Evolutionary conservation across 2,797 vertebrate genomes (phyloP).

Genomic region (Anguilla anguilla): DNA sequence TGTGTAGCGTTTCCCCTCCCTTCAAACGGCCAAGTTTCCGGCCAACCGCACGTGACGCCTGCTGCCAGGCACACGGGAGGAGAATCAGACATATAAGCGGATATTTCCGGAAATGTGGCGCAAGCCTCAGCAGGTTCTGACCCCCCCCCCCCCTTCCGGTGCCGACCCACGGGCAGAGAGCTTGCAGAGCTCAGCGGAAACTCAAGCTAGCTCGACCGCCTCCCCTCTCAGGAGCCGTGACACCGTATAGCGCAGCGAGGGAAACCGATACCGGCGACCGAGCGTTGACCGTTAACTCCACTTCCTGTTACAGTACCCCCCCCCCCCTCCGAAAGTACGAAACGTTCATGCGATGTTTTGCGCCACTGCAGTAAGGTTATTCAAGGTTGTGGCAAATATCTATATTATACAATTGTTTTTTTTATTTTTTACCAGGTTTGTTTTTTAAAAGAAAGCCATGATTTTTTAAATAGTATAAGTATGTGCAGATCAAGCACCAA

Average conservation of each 20-base stretch:
- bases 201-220: constrained; percentile 34
- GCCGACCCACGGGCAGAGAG: constrained; percentile 33
- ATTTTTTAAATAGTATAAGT: background rate
- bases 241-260: constrained; percentile 22
- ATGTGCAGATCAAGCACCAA: background rate
- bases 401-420: background rate
- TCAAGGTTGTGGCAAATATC: background rate
- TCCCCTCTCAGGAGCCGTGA: constrained; percentile 32
- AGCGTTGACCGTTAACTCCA: constrained; percentile 15
- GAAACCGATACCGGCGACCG: background rate
- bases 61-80: constrained; percentile 36
- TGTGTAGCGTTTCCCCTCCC: constrained; percentile 9
- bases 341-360: background rate
- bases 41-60: constrained; percentile 24
- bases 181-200: constrained; percentile 32
- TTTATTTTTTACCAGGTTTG: too few relatives aligned
- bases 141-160: background rate
- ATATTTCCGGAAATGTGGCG: constrained; percentile 40
- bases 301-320: background rate
- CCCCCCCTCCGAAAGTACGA: background rate
- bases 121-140: constrained; percentile 42
- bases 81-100: constrained; percentile 12
- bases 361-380: background rate
- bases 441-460: background rate
- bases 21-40: constrained; percentile 35